Conservation (phyloP, 1,140 invertebrate species). For the Drosophila pruinosa region DNA sequence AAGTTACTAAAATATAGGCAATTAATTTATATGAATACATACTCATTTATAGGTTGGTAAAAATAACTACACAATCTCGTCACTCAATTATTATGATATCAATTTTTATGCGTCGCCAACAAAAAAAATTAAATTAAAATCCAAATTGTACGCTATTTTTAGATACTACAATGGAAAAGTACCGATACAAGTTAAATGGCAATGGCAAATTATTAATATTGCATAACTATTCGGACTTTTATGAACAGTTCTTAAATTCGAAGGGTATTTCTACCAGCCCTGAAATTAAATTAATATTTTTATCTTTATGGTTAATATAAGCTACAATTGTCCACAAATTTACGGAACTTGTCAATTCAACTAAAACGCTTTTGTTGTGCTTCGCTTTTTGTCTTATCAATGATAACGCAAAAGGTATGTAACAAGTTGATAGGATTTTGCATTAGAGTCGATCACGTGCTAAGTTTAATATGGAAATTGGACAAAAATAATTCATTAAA, state of each 20-base stretch:
- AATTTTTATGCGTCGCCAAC: neutral
- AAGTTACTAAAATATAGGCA: neutral
- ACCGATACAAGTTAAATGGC: neutral
- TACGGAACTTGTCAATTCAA: constrained; percentile 11
- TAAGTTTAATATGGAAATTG: constrained; percentile 27
- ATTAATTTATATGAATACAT: neutral
- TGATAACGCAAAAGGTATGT: constrained; percentile 39
- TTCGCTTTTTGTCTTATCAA: constrained; percentile 49
- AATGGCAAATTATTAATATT: neutral
- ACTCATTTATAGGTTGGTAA: neutral
- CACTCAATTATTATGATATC: neutral
- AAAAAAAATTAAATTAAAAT: neutral
- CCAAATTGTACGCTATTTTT: constrained; percentile 1
- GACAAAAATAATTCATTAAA: constrained; percentile 9
- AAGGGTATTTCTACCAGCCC: neutral
- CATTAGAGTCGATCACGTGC: constrained; percentile 23
- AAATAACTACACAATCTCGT: neutral
- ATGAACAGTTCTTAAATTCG: neutral
- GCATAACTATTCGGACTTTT: neutral
- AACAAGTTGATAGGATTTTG: constrained; percentile 25
- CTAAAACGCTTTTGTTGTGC: constrained; percentile 22
- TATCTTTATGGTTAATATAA: constrained; percentile 1
- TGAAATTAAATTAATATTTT: constrained; percentile 35
- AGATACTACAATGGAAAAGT: constrained; percentile 21
- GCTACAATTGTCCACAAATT: neutral